Conservation (phyloP, 2,888 invertebrate species). For the Timema podura region DNA sequence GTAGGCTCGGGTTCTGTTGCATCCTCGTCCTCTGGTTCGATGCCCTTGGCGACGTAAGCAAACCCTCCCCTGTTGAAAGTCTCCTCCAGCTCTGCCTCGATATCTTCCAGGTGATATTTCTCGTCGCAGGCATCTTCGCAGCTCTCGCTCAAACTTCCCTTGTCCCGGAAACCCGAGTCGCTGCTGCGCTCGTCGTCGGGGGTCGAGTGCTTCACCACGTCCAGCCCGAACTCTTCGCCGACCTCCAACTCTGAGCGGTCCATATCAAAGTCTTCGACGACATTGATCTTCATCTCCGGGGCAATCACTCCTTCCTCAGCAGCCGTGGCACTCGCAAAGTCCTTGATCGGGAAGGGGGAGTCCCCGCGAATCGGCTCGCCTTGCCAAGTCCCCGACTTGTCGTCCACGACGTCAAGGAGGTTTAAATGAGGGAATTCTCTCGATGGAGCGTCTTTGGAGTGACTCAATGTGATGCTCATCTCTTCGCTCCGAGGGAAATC, state of each 20-base stretch:
- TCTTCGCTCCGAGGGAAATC: slow-evolving; percentile 13
- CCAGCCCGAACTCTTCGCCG: slow-evolving; percentile 42
- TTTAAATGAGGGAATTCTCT: no score
- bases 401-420: background rate
- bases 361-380: background rate
- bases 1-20: background rate
- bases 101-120: slow-evolving; percentile 39
- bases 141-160: slow-evolving; percentile 43
- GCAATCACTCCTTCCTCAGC: background rate
- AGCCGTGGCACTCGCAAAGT: background rate
- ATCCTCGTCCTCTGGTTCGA: slow-evolving; percentile 44
- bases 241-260: slow-evolving; percentile 31
- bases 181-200: slow-evolving; percentile 50
- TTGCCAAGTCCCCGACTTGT: background rate
- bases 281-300: slow-evolving; percentile 16
- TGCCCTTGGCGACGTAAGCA: slow-evolving; percentile 43
- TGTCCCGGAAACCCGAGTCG: slow-evolving; percentile 50
- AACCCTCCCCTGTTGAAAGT: slow-evolving; percentile 29
- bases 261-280: slow-evolving; percentile 14
- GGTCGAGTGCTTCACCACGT: slow-evolving; percentile 46
- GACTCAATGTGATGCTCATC: background rate
- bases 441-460: slow-evolving; percentile 1
- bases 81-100: slow-evolving; percentile 38
- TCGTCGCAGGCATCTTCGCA: slow-evolving; percentile 39
- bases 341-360: background rate